phyloP scores from a whole-genome alignment of 2,888 invertebrate species.

The Chloromyia formosa region DNA sequence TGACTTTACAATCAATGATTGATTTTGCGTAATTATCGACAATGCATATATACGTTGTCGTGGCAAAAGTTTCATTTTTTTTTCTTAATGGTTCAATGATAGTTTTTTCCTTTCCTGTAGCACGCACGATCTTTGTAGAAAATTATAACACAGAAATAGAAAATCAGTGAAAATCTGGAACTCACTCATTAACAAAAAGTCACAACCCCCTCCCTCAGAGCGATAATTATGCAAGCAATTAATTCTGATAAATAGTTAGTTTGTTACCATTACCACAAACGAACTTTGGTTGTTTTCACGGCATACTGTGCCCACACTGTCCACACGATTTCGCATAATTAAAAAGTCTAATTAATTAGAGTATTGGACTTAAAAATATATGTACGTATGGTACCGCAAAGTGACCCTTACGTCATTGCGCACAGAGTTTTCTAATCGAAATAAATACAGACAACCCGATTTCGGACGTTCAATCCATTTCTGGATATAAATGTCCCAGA shows the following conservation, averaged over 20 bases:
- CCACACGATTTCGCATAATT: not conserved
- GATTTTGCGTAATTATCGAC: conserved; percentile 23
- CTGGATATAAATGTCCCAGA: conserved; percentile 48
- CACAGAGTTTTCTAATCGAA: not conserved
- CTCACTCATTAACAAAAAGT: no score
- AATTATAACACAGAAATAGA: no score
- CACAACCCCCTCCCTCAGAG: not conserved
- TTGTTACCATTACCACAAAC: not conserved
- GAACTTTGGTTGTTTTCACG: not conserved
- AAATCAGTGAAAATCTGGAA: no score
- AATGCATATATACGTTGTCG: no score
- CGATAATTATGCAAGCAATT: not conserved
- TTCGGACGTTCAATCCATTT: conserved; percentile 1
- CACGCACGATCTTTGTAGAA: no score
- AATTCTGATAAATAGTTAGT: not conserved
- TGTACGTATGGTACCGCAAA: not conserved
- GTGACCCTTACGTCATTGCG: not conserved
- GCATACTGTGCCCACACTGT: no score
- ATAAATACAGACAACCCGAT: not conserved
- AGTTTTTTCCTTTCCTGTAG: no score
- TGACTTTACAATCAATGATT: conserved; percentile 14
- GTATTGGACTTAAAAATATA: not conserved
- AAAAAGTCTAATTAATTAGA: not conserved
- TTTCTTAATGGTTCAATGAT: no score
- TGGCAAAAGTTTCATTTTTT: no score